Evolutionary conservation across 2,888 invertebrate species (phyloP), one percentile per base, ranked within the genome.

Genomic region (Chrysodeixis includens): DNA sequence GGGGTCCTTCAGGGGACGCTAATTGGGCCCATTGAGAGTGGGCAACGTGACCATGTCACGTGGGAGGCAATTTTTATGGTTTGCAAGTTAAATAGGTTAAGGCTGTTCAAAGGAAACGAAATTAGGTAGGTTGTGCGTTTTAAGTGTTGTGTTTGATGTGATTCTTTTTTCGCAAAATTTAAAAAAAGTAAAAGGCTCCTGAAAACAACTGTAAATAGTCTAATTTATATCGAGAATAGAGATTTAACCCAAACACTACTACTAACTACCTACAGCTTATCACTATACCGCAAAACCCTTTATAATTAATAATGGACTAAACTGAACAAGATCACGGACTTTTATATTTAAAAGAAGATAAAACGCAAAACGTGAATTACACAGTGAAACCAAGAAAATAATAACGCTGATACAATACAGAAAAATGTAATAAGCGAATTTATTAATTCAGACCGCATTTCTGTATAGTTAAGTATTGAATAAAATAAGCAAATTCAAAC

Each of bases 11-110:
- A 76, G 62, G 73, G 71, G 69, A 63, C 70, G 80, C 85, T 91
- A 92, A 92, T 92, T 92, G 91, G 90, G 82, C 86, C 90, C 88
- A 87, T 90, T 86, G 90, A 88, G 87, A 83, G 73, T 70, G 74
- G 66, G 78, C 81, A 79, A 87, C 88, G 90, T 90, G 89, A 88
- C 86, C 82, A 71, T 26, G 46, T 40, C 79, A 83, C 84, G 83
- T 83, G 61, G 51, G 53, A 74, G 79, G 71, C 69, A 78, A 85
- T 83, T 85, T 87, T 87, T 87, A 85, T 76, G 76, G 76, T 74
- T 74, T 65, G 74, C 62, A 62, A 44, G 66, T 56, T 32, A 70
- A 74, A 66, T 65, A 74, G 66, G 66, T 70, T 51, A 55, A 30
- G 62, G 60, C 54, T 30, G 26, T 52, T 59, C 16, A 30, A 53